Evolutionary conservation across 1,140 invertebrate genomes (phyloP).

Genomic region (Pseudoatta argentina): DNA sequence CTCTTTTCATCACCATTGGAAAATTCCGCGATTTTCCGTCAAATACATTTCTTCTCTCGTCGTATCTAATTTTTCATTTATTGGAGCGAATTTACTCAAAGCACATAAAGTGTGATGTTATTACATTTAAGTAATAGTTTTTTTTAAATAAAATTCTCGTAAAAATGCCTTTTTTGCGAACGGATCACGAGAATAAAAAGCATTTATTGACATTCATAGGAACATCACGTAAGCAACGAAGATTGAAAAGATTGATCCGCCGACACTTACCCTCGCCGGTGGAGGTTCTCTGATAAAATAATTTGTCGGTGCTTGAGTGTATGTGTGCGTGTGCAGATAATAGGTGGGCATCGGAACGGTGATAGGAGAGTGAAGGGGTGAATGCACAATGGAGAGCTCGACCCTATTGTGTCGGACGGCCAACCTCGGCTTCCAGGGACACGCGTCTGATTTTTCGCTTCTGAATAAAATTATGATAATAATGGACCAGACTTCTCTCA

Average conservation of each 20-base stretch:
- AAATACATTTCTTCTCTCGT: constrained; percentile 1
- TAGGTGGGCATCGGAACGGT: constrained; percentile 57
- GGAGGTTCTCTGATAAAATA: constrained; percentile 73
- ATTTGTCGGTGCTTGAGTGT: constrained; percentile 68
- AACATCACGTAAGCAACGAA: constrained; percentile 40
- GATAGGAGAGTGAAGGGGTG: constrained; percentile 61
- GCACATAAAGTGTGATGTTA: neutral
- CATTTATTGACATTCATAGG: constrained; percentile 11
- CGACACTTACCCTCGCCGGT: constrained; percentile 52
- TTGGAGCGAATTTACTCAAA: neutral
- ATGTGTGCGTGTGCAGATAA: constrained; percentile 63
- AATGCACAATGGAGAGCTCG: constrained; percentile 70
- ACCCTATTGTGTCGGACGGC: constrained; percentile 74
- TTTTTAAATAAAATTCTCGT: neutral
- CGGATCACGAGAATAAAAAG: neutral
- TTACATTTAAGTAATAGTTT: neutral
- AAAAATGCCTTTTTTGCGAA: neutral
- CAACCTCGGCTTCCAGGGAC: constrained; percentile 71
- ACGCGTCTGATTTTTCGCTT: constrained; percentile 82
- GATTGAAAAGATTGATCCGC: constrained; percentile 68
- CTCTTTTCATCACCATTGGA: neutral
- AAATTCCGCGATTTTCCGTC: constrained; percentile 27
- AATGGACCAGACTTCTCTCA: constrained; percentile 63
- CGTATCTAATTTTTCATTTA: neutral
- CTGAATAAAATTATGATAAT: constrained; percentile 85